phyloP scores from a whole-genome alignment of 2,888 invertebrate species.

The Luperina nickerlii region DNA sequence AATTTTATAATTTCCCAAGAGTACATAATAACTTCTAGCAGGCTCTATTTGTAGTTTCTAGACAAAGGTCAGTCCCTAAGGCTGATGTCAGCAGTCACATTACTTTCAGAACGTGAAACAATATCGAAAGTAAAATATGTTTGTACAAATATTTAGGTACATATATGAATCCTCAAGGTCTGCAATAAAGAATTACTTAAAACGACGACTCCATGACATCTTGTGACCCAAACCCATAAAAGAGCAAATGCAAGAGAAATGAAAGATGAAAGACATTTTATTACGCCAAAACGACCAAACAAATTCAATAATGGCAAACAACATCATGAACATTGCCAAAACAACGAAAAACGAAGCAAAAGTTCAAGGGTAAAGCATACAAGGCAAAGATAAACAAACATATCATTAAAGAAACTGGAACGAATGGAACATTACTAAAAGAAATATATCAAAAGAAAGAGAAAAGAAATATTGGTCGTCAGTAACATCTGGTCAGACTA shows the following conservation, averaged over 20 bases:
- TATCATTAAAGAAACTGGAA: conserved; percentile 37
- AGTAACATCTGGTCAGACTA: conserved; percentile 37
- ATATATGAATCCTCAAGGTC: neutral
- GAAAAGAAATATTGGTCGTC: conserved; percentile 39
- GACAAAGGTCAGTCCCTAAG: conserved; percentile 12
- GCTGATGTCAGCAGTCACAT: conserved; percentile 16
- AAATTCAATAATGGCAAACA: conserved; percentile 22
- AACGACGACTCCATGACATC: conserved; percentile 4
- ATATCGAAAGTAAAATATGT: neutral
- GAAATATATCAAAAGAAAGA: conserved; percentile 37
- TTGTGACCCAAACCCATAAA: conserved; percentile 19
- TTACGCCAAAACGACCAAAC: conserved; percentile 21
- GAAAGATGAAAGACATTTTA: conserved; percentile 27
- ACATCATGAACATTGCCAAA: conserved; percentile 38
- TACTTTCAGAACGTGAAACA: conserved; percentile 17
- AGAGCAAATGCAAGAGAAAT: neutral
- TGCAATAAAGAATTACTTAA: neutral
- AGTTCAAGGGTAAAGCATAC: conserved; percentile 49
- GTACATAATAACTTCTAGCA: neutral
- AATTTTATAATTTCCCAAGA: conserved; percentile 35
- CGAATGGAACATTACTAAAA: conserved; percentile 15
- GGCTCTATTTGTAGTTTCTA: conserved; percentile 5
- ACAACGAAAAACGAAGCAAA: conserved; percentile 7
- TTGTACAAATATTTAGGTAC: conserved; percentile 1
- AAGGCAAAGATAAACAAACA: conserved; percentile 33